Evolutionary conservation across 37 sponge, comb jelly and placozoan genomes (phyloP).

Genomic region (Spongilla lacustris): DNA sequence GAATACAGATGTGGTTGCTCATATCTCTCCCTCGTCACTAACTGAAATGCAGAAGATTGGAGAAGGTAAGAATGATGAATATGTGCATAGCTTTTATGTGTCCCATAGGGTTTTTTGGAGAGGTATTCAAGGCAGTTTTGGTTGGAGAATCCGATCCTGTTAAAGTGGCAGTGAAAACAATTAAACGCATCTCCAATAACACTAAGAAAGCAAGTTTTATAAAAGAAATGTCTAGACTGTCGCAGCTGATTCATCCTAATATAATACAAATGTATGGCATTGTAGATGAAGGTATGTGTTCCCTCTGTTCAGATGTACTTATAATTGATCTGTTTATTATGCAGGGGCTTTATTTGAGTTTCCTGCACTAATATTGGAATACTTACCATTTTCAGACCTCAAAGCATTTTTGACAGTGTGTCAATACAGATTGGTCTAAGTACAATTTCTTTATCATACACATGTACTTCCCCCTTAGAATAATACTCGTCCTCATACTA

Average conservation of each 20-base stretch:
- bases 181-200: constrained; percentile 8
- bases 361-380: constrained; percentile 68
- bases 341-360: constrained; percentile 5
- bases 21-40: no score
- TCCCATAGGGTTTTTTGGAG: constrained; percentile 48
- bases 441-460: no score
- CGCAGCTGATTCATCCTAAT: constrained; percentile 45
- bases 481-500: constrained; percentile 21
- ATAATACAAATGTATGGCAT: constrained; percentile 51
- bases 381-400: constrained; percentile 64
- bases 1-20: no score
- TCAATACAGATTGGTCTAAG: neutral
- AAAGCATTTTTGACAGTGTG: constrained; percentile 52
- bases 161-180: constrained; percentile 59
- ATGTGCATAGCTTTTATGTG: no score
- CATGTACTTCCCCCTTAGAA: neutral
- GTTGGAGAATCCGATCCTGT: neutral
- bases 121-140: constrained; percentile 46
- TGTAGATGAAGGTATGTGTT: constrained; percentile 18
- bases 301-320: no score
- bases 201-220: constrained; percentile 1
- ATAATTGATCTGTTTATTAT: neutral
- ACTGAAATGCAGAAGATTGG: no score
- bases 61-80: no score
- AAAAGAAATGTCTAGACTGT: constrained; percentile 57